Percentiles rank a stretch among this genome's conserved stretches.
Conservation (phyloP, 2,888 invertebrate genomes). For the Drepana falcataria region DNA sequence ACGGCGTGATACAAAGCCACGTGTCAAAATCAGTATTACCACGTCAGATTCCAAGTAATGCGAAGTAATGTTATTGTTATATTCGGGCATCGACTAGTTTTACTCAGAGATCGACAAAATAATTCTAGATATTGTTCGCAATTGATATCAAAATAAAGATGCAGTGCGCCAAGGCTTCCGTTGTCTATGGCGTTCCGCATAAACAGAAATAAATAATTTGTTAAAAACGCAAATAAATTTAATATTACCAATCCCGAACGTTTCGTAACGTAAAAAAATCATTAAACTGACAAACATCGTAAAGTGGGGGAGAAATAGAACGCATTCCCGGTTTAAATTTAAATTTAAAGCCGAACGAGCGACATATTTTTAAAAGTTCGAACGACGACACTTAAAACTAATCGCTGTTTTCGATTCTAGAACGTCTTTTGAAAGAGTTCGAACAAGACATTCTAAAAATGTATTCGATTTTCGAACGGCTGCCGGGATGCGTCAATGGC, state of each 20-base stretch:
- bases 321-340: constrained; percentile 71
- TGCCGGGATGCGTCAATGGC: constrained; percentile 58
- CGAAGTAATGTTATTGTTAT: constrained; percentile 3
- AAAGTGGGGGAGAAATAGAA: constrained; percentile 70
- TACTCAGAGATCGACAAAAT: too few species aligned
- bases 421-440: constrained; percentile 71
- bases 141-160: too few species aligned
- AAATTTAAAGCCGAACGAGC: constrained; percentile 69
- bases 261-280: constrained; percentile 58
- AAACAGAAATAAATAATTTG: constrained; percentile 10
- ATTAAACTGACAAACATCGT: constrained; percentile 71
- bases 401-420: constrained; percentile 77
- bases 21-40: constrained; percentile 17
- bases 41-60: constrained; percentile 8
- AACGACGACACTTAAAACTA: constrained; percentile 74
- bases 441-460: constrained; percentile 68
- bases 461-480: constrained; percentile 72
- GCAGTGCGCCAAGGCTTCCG: too few species aligned
- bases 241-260: constrained; percentile 51
- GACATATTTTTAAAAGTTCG: constrained; percentile 78
- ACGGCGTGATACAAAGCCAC: constrained; percentile 15
- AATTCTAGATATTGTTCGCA: too few species aligned
- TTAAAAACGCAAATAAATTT: constrained; percentile 50
- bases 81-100: constrained; percentile 8
- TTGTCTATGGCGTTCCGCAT: too few species aligned